Evolutionary conservation across 2,113 vertebrate genomes (phyloP), one percentile per base, ranked within the genome.

Genomic region (Pachycephala philippinensis): DNA sequence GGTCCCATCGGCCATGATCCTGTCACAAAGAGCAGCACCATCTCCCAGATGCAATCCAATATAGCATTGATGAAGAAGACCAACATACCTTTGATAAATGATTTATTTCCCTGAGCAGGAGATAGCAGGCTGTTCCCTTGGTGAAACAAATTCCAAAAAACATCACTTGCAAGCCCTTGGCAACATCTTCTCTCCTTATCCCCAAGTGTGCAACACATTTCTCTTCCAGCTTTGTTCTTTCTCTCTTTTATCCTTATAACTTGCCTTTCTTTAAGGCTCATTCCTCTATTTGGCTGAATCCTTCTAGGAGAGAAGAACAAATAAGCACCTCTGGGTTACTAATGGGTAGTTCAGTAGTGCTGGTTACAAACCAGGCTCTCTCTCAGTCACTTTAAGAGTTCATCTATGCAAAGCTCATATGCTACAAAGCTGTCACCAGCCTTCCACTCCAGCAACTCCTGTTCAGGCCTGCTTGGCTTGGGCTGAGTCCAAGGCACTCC

Each of bases 1-100:
- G 24, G 66, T 77, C 56, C 17, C 50, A 45, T 33, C 45, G 47
- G 54, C 54, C 24, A 9, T 0, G 0, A 10, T 66, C 24, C 52
- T 64, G 13, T 23, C 54, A 63, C 5, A 4, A 33, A 69, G 59
- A 13, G 9, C 3, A 0, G 23, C 2, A 2, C 44, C 27, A n/a
- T 60, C 44, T 90, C 69, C 44, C 61, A 19, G 15, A 24, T 45
- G 31, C 1, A 11, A 37, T 65, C 30, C 35, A 70, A 56, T 27
- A 77, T 31, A 80, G 3, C 19, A 21, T 0, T 23, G 68, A 40
- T 5, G 9, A 87, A 87, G 45, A 28, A 1, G 7, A 15, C 18
- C 30, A 39, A 59, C 0, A 1, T 42, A 15, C 22, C 27, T 45
- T 72, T 74, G 54, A 54, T 14, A 84, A 84, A 88, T 54, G 13